Evolutionary conservation across 1,140 invertebrate genomes (phyloP).

Genomic region (Aphis gossypii): DNA sequence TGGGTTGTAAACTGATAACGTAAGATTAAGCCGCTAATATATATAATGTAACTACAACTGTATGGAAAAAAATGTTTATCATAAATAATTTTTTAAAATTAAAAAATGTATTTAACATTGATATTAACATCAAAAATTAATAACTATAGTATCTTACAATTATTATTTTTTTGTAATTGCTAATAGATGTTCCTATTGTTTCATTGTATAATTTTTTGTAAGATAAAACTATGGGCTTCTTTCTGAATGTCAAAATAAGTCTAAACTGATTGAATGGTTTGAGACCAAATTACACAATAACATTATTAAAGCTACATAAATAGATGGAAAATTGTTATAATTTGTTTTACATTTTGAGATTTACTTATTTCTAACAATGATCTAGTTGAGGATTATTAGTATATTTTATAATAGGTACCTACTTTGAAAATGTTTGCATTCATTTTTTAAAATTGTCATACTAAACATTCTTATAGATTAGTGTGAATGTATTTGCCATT

Average conservation of each 20-base stretch:
- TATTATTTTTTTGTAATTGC: too few species aligned
- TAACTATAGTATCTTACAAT: too few species aligned
- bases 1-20: too few species aligned
- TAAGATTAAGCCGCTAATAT: too few species aligned
- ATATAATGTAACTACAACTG: too few species aligned
- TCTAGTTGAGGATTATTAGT: neutral
- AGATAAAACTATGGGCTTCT: neutral
- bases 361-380: neutral
- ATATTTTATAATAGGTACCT: neutral
- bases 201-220: too few species aligned
- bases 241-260: neutral
- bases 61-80: too few species aligned
- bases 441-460: neutral
- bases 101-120: too few species aligned
- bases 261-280: neutral
- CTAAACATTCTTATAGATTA: neutral
- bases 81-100: too few species aligned
- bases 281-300: neutral
- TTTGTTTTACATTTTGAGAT: neutral
- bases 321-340: neutral
- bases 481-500: neutral
- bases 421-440: neutral
- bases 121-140: too few species aligned
- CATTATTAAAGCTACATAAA: neutral
- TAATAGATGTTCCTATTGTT: too few species aligned